A percentile compares a stretch with the other conserved stretches of the same genome.
Evolutionary conservation across 2,888 invertebrate species (phyloP).

Genomic region (Coelopa pilipes): DNA sequence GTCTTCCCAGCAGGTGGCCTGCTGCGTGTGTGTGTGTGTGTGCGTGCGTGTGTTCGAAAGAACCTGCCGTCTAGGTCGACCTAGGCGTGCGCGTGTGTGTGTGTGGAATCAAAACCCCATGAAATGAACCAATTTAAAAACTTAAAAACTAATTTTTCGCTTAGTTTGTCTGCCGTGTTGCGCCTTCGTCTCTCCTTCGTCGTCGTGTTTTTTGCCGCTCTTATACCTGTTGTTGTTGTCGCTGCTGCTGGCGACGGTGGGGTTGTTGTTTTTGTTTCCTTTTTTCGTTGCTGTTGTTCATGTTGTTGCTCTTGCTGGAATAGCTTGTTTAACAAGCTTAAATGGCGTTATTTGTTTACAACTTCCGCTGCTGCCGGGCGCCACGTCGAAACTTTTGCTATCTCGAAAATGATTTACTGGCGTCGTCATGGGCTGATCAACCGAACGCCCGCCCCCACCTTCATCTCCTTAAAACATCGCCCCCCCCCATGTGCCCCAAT

Average conservation of each 20-base stretch:
- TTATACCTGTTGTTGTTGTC: neutral
- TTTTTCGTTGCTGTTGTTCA: neutral
- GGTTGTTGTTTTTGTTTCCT: slow-evolving; percentile 7
- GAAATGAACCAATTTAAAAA: slow-evolving; percentile 62
- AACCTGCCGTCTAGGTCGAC: no score
- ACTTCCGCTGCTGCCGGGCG: no score
- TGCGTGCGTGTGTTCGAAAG: neutral
- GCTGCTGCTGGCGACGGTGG: no score
- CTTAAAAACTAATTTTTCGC: slow-evolving; percentile 64
- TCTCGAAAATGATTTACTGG: no score
- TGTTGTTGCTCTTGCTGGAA: slow-evolving; percentile 7
- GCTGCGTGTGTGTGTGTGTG: neutral
- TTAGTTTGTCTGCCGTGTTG: slow-evolving; percentile 49
- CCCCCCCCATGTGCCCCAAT: no score
- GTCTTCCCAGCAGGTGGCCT: no score
- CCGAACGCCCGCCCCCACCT: neutral
- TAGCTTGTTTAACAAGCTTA: slow-evolving; percentile 11
- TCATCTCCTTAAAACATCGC: no score
- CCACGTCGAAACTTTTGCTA: no score
- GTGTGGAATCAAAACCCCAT: slow-evolving; percentile 59
- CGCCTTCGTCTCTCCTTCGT: neutral
- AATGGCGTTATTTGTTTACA: neutral
- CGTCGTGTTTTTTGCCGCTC: neutral
- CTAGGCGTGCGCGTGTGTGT: slow-evolving; percentile 39
- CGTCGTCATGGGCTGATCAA: no score